Evolutionary conservation across 2,888 invertebrate genomes (phyloP), one percentile per base, ranked within the genome.

Genomic region (Caenorhabditis sp.): DNA sequence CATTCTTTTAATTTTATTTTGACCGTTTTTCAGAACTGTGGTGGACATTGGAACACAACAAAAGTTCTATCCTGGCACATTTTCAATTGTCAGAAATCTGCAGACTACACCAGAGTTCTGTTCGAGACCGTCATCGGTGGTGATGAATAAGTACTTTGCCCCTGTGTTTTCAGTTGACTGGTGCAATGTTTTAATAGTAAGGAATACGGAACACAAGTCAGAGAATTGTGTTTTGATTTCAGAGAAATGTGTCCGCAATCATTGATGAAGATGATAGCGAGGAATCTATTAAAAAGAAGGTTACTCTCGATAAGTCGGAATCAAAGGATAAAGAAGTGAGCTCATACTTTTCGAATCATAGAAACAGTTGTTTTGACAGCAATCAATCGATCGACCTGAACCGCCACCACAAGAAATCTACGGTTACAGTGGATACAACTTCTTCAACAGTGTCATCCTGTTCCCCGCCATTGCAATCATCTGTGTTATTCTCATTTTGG

Each of bases 101-200:
- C 73, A 77, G 41, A 43, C 55, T 1, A 73, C 63, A 27, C 66
- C 70, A 2, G 66, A 55, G 2, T 77, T 73, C 13, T 82, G 82
- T 41, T 35, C 50, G 17, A 70, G 52, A 9, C 43, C 77, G 0
- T 62, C 48, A 15, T 39, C 68, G 22, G 75, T 80, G 4, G 66
- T 61, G 24, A 77, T 87, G 71, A 85, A 87, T 65, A 76, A 81
- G 41, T 80, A 85, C 55, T 88, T 88, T 45, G 46, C 66, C 2
- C 79, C 80, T 4, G 61, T 75, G 1, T 87, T 88, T 61, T 65
- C 79, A 13, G 78, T 88, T 13, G 87, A 88, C 63, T 88, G 88
- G 88, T 88, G 88, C 72, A 70, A 78, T 45, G 84, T 86, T 35
- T 37, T 48, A 7, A n/a, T 87, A 70, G 87, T 87, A 26, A 78